These are phyloP conservation scores for Phaethornis superciliosus DNA, from an alignment of 2,113 vertebrate species.

Conservation along the genomic window DNA sequence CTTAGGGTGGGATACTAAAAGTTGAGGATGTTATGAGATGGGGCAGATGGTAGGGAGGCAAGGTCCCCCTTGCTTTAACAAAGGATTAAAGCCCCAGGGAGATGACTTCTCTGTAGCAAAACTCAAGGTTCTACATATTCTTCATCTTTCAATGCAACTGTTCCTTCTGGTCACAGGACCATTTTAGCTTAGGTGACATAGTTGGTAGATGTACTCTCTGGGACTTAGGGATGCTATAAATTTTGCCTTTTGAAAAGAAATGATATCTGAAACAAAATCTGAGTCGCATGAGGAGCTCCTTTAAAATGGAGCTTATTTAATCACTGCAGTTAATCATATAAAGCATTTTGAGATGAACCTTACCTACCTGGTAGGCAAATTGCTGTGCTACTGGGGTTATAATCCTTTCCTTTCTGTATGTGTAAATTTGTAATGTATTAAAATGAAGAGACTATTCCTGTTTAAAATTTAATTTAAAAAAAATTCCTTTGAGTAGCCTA, in stretches of 20 bases:
- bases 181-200: not conserved
- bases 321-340: not conserved
- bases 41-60: not conserved
- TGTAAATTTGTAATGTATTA: not conserved
- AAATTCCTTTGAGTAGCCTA: not conserved
- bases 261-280: not conserved
- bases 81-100: not conserved
- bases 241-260: not conserved
- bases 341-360: not conserved
- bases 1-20: not conserved
- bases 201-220: not conserved
- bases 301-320: not conserved
- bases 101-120: not conserved
- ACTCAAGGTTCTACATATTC: not conserved
- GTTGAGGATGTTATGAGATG: not conserved
- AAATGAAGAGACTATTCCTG: slow-evolving; percentile 10
- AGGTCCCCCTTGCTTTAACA: not conserved
- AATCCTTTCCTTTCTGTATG: not conserved
- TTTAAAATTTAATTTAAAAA: not conserved
- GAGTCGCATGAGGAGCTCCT: not conserved
- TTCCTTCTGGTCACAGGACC: not conserved
- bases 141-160: not conserved
- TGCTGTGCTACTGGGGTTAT: not conserved
- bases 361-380: not conserved
- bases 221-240: not conserved